A percentile compares a stretch with the other conserved stretches of the same genome.
Conservation (phyloP, 2,888 invertebrate genomes). For the Agonopterix subpropinquella region DNA sequence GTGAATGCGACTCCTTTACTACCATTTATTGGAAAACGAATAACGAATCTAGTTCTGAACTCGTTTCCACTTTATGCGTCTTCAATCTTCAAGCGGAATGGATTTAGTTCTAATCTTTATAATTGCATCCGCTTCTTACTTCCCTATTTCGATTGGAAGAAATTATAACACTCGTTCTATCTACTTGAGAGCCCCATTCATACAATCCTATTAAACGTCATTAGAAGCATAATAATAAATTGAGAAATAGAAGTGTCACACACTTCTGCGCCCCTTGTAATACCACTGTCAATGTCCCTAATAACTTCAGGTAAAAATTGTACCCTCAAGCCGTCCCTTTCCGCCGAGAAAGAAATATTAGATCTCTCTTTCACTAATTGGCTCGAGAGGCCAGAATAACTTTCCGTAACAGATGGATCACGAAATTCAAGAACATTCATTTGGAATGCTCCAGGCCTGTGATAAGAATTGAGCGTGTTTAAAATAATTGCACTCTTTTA, state of each 20-base stretch:
- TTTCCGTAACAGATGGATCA: conserved; percentile 45
- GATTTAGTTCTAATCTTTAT: background rate
- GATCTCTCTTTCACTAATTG: conserved; percentile 61
- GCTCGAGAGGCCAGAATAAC: conserved; percentile 37
- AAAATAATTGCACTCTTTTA: conserved; percentile 45
- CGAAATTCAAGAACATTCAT: conserved; percentile 34
- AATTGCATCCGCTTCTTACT: conserved; percentile 1
- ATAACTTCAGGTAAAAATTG: conserved; percentile 71
- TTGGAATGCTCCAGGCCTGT: conserved; percentile 25
- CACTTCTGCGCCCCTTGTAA: conserved; percentile 48
- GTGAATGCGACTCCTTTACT: conserved; percentile 23
- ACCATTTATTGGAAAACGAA: conserved; percentile 6
- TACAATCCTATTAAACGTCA: conserved; percentile 30
- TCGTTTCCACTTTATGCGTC: background rate
- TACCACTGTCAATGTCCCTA: conserved; percentile 59
- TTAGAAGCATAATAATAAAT: conserved; percentile 24
- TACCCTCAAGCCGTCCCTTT: conserved; percentile 50
- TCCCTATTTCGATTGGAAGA: conserved; percentile 8
- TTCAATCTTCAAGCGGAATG: background rate
- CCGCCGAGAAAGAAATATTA: conserved; percentile 41
- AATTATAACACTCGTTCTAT: too few species aligned
- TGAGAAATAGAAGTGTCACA: conserved; percentile 42
- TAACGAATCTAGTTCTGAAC: too few species aligned
- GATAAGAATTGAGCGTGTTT: conserved; percentile 53
- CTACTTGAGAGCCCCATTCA: background rate